Evolutionary conservation across 2,113 vertebrate species (phyloP).

Genomic region (Chlorodrepanis virens): DNA sequence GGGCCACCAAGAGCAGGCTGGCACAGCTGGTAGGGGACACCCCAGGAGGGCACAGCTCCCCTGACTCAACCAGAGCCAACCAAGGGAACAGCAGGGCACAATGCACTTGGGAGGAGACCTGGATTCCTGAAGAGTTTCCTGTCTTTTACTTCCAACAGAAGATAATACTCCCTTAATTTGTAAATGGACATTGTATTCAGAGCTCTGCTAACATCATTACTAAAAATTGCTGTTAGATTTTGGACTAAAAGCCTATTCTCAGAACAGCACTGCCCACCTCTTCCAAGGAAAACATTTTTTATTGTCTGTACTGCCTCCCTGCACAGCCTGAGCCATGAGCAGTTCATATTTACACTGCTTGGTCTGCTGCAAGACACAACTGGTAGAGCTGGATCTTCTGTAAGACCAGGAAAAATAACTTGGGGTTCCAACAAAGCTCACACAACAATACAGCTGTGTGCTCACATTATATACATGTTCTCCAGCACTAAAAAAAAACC

Average conservation of each 20-base stretch:
- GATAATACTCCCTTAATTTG: not conserved
- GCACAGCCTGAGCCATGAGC: not conserved
- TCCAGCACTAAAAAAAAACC: not conserved
- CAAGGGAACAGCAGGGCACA: not conserved
- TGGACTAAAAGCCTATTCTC: not conserved
- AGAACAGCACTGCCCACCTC: not conserved
- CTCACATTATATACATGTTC: rapidly evolving
- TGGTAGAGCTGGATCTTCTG: not conserved
- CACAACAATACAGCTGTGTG: not conserved
- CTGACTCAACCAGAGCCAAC: rapidly evolving
- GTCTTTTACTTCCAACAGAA: not conserved
- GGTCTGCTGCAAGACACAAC: not conserved
- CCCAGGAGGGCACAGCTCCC: not conserved
- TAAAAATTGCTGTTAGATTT: not conserved
- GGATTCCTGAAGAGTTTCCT: not conserved
- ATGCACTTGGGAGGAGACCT: rapidly evolving
- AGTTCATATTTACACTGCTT: not conserved
- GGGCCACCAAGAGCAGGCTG: not conserved
- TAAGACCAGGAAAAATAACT: not conserved
- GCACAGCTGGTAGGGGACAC: not conserved
- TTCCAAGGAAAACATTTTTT: not conserved
- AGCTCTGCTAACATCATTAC: not conserved
- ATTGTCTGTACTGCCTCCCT: not conserved
- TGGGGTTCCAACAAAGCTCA: not conserved
- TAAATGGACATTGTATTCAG: not conserved